Conservation (phyloP, 2,113 vertebrate genomes). For the Eurypyga helias region DNA sequence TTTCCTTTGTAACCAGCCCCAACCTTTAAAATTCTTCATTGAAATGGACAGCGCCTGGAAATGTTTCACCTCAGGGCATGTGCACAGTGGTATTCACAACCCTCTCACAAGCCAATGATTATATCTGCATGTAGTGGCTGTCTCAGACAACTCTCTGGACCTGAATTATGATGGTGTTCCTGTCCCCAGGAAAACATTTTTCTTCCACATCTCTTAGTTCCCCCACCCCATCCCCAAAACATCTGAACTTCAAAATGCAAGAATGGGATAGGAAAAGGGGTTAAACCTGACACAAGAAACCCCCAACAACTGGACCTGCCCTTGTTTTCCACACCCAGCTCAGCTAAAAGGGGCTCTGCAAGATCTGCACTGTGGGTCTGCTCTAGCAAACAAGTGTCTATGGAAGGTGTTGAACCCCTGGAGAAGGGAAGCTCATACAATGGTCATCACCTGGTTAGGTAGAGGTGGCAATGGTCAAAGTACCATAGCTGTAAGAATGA, state of each 20-base stretch:
- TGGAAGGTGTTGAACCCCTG: neutral
- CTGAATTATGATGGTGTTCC: neutral
- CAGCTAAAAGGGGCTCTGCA: neutral
- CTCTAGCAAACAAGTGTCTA: neutral
- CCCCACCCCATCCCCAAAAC: neutral
- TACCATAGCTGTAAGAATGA: neutral
- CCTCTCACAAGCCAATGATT: neutral
- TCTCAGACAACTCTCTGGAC: neutral
- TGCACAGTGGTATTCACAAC: neutral
- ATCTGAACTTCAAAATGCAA: neutral
- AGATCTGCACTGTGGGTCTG: neutral
- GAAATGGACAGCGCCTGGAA: neutral
- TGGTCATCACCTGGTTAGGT: neutral
- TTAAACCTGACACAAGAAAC: neutral
- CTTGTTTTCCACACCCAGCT: neutral
- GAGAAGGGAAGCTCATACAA: neutral
- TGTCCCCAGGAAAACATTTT: neutral
- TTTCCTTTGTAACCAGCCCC: neutral
- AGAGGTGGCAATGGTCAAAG: neutral
- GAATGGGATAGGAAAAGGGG: neutral
- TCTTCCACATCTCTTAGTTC: neutral
- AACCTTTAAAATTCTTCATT: neutral
- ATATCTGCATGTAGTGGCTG: neutral
- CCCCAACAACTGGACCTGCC: neutral
- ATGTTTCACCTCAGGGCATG: neutral